Percentiles rank a stretch among this genome's conserved stretches.
Conservation (phyloP, 2,888 invertebrate species). For the Agrotis puta region DNA sequence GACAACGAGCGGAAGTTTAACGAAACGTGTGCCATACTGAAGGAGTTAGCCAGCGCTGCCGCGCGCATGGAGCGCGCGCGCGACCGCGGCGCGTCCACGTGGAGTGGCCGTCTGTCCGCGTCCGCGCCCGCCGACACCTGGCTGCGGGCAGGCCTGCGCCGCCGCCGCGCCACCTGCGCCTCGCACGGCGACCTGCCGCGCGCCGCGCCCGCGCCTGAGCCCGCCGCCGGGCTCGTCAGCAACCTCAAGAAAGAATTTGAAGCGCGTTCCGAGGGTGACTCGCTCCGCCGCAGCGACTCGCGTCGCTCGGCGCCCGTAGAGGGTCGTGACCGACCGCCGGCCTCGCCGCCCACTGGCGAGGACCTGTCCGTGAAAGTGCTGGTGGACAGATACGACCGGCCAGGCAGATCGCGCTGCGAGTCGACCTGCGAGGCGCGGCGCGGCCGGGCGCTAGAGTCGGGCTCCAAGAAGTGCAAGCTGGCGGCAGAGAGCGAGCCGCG, state of each 20-base stretch:
- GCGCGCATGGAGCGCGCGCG: conserved; percentile 82
- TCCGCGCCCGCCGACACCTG: conserved; percentile 92
- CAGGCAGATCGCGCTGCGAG: conserved; percentile 73
- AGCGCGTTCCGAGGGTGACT: conserved; percentile 88
- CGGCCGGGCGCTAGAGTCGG: conserved; percentile 61
- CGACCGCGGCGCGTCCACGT: conserved; percentile 82
- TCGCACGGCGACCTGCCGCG: conserved; percentile 86
- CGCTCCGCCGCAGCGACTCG: conserved; percentile 67
- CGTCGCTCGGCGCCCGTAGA: conserved; percentile 66
- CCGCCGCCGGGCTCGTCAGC: conserved; percentile 93
- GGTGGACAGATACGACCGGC: conserved; percentile 94
- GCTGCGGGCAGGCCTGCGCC: conserved; percentile 84
- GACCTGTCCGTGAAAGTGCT: conserved; percentile 93
- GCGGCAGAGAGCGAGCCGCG: conserved; percentile 66
- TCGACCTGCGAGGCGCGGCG: conserved; percentile 69
- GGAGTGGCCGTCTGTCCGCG: conserved; percentile 85
- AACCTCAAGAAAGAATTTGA: conserved; percentile 97
- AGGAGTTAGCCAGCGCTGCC: conserved; percentile 88
- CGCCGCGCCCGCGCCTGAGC: conserved; percentile 70
- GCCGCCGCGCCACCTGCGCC: conserved; percentile 83
- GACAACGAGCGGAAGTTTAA: conserved; percentile 87
- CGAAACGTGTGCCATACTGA: conserved; percentile 92
- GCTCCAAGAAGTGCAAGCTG: conserved; percentile 64
- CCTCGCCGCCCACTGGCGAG: conserved; percentile 94
- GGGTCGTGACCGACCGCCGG: conserved; percentile 84